phyloP scores from a whole-genome alignment of 2,113 vertebrate species.

The Heterotis niloticus region DNA sequence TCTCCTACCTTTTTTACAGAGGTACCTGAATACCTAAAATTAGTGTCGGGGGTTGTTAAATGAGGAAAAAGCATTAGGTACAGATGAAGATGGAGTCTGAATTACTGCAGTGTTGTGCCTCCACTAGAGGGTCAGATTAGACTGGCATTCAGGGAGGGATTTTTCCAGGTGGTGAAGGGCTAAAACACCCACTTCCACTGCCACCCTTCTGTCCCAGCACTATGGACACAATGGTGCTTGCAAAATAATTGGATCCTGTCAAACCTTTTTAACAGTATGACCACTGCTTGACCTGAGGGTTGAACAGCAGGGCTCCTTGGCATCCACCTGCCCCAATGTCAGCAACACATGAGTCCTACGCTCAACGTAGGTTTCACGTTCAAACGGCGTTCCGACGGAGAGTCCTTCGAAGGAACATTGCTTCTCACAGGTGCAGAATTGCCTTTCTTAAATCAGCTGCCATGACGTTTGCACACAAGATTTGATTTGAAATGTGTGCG shows the following conservation, averaged over 20 bases:
- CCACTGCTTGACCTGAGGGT: no score
- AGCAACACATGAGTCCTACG: not conserved
- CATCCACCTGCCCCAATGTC: not conserved
- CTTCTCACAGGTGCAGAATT: not conserved
- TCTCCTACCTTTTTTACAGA: no score
- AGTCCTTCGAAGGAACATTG: not conserved
- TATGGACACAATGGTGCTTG: not conserved
- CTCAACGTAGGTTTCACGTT: not conserved
- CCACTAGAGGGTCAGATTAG: no score
- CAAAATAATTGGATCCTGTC: not conserved
- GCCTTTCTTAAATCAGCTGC: constrained; percentile 3
- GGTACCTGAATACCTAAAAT: no score
- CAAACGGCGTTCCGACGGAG: not conserved
- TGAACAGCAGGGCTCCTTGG: not conserved
- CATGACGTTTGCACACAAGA: not conserved
- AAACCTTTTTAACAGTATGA: not conserved
- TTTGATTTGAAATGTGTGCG: not conserved
- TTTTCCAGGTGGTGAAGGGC: no score
- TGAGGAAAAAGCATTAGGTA: no score
- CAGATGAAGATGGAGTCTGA: no score
- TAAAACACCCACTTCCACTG: no score
- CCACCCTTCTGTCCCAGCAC: not conserved
- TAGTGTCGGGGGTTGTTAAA: no score
- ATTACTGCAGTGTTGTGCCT: no score
- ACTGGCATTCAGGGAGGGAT: no score